Percentiles rank a stretch among this genome's conserved stretches.
phyloP scores from a whole-genome alignment of 2,797 vertebrate genomes.

The Tokudaia muenninki region DNA sequence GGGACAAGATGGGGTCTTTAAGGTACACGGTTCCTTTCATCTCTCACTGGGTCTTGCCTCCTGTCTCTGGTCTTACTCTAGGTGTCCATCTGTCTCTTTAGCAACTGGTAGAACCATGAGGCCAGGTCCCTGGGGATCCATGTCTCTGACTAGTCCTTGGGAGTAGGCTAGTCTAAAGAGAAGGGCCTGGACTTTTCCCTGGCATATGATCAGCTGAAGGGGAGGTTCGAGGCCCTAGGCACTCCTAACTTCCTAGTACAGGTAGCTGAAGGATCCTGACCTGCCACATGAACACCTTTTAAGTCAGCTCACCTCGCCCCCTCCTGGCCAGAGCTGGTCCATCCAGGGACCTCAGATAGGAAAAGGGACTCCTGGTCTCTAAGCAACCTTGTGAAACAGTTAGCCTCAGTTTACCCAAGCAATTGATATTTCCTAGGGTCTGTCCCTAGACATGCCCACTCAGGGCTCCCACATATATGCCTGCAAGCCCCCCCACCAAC shows the following conservation, averaged over 20 bases:
- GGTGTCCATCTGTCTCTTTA: background rate
- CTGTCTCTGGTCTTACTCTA: background rate
- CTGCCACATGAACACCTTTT: background rate
- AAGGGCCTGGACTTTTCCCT: background rate
- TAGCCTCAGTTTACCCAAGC: slow-evolving; percentile 17
- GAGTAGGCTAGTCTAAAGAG: background rate
- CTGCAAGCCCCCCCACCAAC: background rate
- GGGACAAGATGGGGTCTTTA: background rate
- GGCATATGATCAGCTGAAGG: background rate
- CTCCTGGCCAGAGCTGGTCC: slow-evolving; percentile 51
- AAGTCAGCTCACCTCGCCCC: background rate
- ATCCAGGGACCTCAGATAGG: background rate
- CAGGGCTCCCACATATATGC: background rate
- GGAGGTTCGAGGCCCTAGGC: background rate
- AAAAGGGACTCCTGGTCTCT: background rate
- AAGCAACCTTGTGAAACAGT: background rate
- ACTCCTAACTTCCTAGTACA: background rate
- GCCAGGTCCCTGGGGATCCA: background rate
- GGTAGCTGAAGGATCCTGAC: background rate
- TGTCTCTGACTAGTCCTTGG: background rate
- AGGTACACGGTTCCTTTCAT: background rate
- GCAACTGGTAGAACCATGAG: background rate
- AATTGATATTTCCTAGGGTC: background rate
- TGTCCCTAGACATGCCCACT: background rate
- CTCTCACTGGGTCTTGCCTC: background rate